Evolutionary conservation across 2,888 invertebrate species (phyloP).

Genomic region (Chrysolina oricalcia): DNA sequence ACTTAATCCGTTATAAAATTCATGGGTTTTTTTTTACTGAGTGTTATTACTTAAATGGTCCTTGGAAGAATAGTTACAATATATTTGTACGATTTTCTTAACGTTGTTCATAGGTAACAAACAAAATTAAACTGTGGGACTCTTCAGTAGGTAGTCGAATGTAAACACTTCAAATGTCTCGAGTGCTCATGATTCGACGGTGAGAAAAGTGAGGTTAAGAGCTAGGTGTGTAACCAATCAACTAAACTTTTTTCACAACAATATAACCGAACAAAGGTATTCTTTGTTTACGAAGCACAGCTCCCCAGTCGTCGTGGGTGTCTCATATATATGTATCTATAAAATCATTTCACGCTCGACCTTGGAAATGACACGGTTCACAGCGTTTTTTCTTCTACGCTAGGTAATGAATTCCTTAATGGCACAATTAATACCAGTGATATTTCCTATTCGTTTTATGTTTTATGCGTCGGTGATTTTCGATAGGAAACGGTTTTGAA

Average conservation of each 20-base stretch:
- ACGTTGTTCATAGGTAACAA: background rate
- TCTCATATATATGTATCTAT: constrained; percentile 1
- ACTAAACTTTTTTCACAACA: constrained; percentile 3
- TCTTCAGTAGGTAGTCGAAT: constrained; percentile 1
- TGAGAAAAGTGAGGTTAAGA: constrained; percentile 5
- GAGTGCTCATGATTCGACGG: background rate
- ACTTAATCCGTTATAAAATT: background rate
- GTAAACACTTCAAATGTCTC: background rate
- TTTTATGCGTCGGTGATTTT: background rate
- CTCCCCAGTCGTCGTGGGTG: constrained; percentile 13
- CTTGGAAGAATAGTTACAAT: background rate
- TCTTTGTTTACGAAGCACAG: constrained; percentile 11
- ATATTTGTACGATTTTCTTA: too few species aligned
- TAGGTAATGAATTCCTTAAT: background rate
- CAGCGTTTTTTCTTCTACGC: background rate
- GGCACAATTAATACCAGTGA: background rate
- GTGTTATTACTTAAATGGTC: background rate
- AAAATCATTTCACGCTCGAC: constrained; percentile 16
- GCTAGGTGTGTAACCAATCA: constrained; percentile 17
- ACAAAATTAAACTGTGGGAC: background rate
- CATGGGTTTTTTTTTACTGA: background rate
- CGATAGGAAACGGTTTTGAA: background rate
- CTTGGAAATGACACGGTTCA: constrained; percentile 18
- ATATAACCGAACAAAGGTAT: constrained; percentile 2
- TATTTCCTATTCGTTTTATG: constrained; percentile 7